Evolutionary conservation across 2,888 invertebrate genomes (phyloP).

Genomic region (Drosophila kanekoi): DNA sequence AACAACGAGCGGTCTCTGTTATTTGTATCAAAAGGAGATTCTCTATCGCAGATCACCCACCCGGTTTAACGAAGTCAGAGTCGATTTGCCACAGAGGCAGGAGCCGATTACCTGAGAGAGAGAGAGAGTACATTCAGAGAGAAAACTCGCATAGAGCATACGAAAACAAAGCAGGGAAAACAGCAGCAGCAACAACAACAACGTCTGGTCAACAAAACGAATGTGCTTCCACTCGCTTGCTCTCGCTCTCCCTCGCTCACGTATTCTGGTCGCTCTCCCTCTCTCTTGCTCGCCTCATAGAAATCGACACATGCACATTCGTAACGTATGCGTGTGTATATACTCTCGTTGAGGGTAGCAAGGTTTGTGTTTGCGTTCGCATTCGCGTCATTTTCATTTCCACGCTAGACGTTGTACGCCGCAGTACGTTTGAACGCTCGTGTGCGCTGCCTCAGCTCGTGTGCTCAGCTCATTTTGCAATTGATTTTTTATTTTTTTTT

Average conservation of each 20-base stretch:
- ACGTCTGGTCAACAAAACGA: slow-evolving; percentile 28
- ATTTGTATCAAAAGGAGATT: slow-evolving; percentile 15
- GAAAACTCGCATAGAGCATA: slow-evolving; percentile 22
- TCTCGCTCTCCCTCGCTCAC: slow-evolving; percentile 5
- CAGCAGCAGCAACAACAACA: slow-evolving; percentile 19
- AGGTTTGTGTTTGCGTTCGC: slow-evolving; percentile 46
- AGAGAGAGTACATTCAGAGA: not conserved
- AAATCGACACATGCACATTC: slow-evolving; percentile 9
- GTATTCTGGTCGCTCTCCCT: slow-evolving; percentile 2
- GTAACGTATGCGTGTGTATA: slow-evolving; percentile 10
- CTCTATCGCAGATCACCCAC: slow-evolving; percentile 29
- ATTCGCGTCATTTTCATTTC: slow-evolving; percentile 60
- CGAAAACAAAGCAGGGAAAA: slow-evolving; percentile 37
- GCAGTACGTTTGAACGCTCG: slow-evolving; percentile 65
- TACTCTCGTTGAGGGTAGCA: slow-evolving; percentile 37
- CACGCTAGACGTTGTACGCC: slow-evolving; percentile 72
- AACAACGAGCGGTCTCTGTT: not conserved
- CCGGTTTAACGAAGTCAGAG: slow-evolving; percentile 14
- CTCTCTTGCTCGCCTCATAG: slow-evolving; percentile 2
- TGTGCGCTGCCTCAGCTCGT: slow-evolving; percentile 65
- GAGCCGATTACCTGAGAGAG: slow-evolving; percentile 31
- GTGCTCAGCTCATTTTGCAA: slow-evolving; percentile 69
- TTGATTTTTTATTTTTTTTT: slow-evolving; percentile 71
- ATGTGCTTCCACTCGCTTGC: slow-evolving; percentile 9
- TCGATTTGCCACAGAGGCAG: slow-evolving; percentile 32